Evolutionary conservation across 2,888 invertebrate species (phyloP).

Genomic region (Tricholauxania praeusta): DNA sequence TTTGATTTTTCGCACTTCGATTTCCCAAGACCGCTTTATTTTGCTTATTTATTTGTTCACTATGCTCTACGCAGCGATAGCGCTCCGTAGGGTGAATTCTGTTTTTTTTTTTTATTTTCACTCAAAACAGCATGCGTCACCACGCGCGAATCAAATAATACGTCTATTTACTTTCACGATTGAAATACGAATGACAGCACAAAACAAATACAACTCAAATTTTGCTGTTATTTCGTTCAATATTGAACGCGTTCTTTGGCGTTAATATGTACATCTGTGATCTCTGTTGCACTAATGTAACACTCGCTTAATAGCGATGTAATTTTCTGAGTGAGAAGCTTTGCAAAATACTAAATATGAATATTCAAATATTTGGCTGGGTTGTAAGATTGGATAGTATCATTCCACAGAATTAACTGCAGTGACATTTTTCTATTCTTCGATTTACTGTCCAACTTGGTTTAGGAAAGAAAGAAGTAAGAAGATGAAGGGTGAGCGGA

Average conservation of each 20-base stretch:
- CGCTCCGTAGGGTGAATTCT: not conserved
- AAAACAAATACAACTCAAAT: conserved; percentile 3
- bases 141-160: not conserved
- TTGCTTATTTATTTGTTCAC: not conserved
- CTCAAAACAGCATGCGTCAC: not conserved
- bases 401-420: too few relatives aligned
- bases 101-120: conserved; percentile 12
- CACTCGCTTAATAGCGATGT: not conserved
- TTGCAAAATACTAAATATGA: too few relatives aligned
- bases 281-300: not conserved
- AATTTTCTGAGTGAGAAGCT: not conserved
- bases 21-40: not conserved
- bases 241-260: not conserved
- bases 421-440: too few relatives aligned
- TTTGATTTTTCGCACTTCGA: not conserved
- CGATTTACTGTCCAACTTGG: too few relatives aligned
- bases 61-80: conserved; percentile 15
- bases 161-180: conserved; percentile 3
- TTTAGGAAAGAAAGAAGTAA: too few relatives aligned
- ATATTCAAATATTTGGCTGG: too few relatives aligned
- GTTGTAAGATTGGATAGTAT: too few relatives aligned
- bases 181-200: conserved; percentile 22
- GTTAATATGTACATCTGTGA: not conserved
- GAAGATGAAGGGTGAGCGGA: too few relatives aligned
- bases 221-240: not conserved